A percentile compares a stretch with the other conserved stretches of the same genome.
Conservation (phyloP, 2,113 vertebrate species). For the Scomber colias region DNA sequence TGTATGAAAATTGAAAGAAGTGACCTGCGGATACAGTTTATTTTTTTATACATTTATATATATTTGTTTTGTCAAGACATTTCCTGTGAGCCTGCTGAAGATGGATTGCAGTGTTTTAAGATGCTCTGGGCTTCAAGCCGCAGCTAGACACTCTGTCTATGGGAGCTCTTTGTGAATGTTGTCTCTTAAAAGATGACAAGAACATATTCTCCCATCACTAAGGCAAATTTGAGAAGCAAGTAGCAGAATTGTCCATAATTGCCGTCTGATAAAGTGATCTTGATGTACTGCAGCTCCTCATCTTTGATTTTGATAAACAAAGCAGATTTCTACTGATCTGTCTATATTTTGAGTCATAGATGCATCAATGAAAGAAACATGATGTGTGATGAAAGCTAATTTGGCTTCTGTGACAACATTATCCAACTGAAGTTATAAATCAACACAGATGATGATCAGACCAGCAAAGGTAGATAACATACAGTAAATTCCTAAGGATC, state of each 20-base stretch:
- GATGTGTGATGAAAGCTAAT: background rate
- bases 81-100: background rate
- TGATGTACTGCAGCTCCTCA: background rate
- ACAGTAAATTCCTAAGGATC: background rate
- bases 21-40: background rate
- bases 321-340: background rate
- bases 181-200: slow-evolving; percentile 24
- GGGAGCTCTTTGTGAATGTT: slow-evolving; percentile 11
- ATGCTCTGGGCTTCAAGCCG: slow-evolving; percentile 10
- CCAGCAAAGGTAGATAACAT: background rate
- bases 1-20: slow-evolving; percentile 2
- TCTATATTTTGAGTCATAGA: background rate
- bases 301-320: slow-evolving; percentile 5
- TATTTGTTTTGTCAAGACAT: background rate
- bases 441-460: background rate
- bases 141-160: slow-evolving; percentile 8
- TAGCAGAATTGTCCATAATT: background rate
- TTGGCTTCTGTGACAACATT: background rate
- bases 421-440: background rate
- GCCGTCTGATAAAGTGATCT: background rate
- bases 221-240: background rate
- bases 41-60: background rate
- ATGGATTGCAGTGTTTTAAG: slow-evolving; percentile 8
- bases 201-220: background rate
- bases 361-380: background rate